Evolutionary conservation across 2,797 vertebrate genomes (phyloP).

Genomic region (Poecile montanus): DNA sequence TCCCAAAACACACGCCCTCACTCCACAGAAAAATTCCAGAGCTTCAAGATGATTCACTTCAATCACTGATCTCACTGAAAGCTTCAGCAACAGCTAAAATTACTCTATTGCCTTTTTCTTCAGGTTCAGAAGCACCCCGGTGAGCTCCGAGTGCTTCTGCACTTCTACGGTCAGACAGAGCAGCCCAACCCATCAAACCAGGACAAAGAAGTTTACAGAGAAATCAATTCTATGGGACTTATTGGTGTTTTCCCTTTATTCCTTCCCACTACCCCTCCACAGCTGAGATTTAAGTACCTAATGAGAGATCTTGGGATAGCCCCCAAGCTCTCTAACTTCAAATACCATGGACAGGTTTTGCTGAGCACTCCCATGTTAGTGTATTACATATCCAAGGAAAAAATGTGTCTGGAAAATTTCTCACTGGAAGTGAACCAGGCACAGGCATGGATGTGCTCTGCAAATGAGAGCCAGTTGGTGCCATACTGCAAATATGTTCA

Average conservation of each 20-base stretch:
- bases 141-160: neutral
- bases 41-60: neutral
- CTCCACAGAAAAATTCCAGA: neutral
- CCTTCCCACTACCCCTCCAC: neutral
- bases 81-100: neutral
- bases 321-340: neutral
- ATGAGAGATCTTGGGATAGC: rapidly evolving
- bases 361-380: constrained; percentile 14
- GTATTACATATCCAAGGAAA: neutral
- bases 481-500: neutral
- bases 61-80: neutral
- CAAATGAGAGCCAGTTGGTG: neutral
- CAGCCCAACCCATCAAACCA: neutral
- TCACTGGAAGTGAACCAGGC: neutral
- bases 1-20: neutral
- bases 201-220: neutral
- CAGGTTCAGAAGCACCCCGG: neutral
- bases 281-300: neutral
- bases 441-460: neutral
- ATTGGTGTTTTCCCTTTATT: neutral
- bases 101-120: neutral
- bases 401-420: neutral
- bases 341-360: neutral
- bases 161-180: neutral
- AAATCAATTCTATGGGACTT: neutral